Percentiles rank a stretch among this genome's conserved stretches.
Evolutionary conservation across 1,140 invertebrate species (phyloP).

Genomic region (Hetaerina americana): DNA sequence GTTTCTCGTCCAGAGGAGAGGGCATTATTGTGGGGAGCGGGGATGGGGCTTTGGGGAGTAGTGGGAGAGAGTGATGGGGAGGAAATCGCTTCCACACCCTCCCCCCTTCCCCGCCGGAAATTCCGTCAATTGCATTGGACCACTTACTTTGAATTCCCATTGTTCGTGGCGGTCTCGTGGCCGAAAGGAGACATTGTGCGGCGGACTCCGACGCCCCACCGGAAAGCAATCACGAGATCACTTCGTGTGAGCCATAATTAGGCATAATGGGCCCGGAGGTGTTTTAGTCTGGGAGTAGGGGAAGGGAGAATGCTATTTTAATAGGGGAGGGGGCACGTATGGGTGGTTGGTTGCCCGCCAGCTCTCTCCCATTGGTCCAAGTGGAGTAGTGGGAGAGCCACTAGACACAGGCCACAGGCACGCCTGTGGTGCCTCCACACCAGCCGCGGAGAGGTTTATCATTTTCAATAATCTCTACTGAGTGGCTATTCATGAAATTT

Average conservation of each 20-base stretch:
- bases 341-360: no score
- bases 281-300: no score
- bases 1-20: no score
- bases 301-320: no score
- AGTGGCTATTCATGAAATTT: no score
- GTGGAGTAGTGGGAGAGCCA: no score
- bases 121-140: not conserved
- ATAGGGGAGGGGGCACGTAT: no score
- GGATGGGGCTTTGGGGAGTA: not conserved
- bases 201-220: not conserved
- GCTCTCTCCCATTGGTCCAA: no score
- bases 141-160: not conserved
- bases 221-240: not conserved
- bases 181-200: not conserved
- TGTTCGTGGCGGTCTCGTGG: not conserved
- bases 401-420: no score
- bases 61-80: not conserved
- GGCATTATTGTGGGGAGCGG: not conserved
- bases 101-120: not conserved
- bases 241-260: not conserved
- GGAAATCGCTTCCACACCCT: not conserved
- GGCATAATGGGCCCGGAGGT: not conserved
- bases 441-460: no score
- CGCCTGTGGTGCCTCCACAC: no score
- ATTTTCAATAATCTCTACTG: no score